A percentile compares a stretch with the other conserved stretches of the same genome.
phyloP scores from a whole-genome alignment of 2,113 vertebrate species.

The Puffinus mauretanicus region DNA sequence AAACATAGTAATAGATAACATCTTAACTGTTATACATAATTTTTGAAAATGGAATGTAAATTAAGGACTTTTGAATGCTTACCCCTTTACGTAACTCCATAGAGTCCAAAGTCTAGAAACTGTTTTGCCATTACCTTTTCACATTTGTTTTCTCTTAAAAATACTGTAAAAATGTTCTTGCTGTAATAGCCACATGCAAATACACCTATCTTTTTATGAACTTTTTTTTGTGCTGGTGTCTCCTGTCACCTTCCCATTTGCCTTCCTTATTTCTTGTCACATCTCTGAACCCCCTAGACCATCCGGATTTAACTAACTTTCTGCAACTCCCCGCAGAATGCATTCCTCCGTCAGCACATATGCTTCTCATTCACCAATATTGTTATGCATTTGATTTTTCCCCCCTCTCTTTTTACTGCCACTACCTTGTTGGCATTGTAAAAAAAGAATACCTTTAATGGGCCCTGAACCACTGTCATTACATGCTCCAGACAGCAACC shows the following conservation, averaged over 20 bases:
- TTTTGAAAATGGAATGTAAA: conserved; percentile 9
- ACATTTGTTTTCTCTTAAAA: neutral
- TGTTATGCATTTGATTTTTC: neutral
- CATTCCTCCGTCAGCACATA: conserved; percentile 52
- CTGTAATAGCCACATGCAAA: neutral
- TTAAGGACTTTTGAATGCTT: neutral
- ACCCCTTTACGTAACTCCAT: neutral
- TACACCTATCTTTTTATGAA: neutral
- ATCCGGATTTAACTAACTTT: neutral
- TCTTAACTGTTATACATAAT: neutral
- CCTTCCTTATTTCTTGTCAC: neutral
- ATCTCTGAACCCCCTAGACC: neutral
- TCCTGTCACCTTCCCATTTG: neutral
- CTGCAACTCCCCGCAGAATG: neutral
- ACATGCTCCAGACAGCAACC: conserved; percentile 46
- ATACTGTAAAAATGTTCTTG: neutral
- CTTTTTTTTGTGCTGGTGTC: neutral
- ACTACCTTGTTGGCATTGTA: conserved; percentile 60
- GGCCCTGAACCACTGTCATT: conserved; percentile 48
- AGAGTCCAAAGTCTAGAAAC: neutral
- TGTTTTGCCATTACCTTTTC: neutral
- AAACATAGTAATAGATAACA: neutral
- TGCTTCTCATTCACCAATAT: conserved; percentile 56
- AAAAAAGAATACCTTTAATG: conserved; percentile 50
- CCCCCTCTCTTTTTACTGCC: conserved; percentile 31